Conservation (phyloP, 2,888 invertebrate species). For the Plagiodera versicolora region DNA sequence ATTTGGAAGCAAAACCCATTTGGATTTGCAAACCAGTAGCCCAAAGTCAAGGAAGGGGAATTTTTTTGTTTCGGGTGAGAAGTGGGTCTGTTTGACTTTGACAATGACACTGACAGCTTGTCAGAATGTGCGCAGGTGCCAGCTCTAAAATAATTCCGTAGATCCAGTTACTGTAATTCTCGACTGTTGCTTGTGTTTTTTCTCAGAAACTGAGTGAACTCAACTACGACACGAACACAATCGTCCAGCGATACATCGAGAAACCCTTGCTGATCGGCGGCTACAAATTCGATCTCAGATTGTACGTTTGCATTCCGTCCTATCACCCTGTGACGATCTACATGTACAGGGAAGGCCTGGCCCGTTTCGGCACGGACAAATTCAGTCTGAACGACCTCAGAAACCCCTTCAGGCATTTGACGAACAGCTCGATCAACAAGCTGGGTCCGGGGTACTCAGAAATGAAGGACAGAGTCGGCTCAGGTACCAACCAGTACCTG, state of each 20-base stretch:
- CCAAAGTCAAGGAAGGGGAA: conserved; percentile 82
- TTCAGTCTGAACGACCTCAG: conserved; percentile 81
- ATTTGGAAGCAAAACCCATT: conserved; percentile 56
- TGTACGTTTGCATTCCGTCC: conserved; percentile 88
- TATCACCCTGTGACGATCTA: conserved; percentile 86
- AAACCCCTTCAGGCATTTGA: conserved; percentile 84
- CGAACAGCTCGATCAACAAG: conserved; percentile 91
- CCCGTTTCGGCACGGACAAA: conserved; percentile 79
- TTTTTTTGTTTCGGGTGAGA: conserved; percentile 76
- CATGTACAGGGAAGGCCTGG: conserved; percentile 85
- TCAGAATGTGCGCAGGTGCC: too few species aligned
- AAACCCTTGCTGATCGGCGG: conserved; percentile 80
- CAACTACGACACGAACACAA: conserved; percentile 75
- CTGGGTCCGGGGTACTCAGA: conserved; percentile 79
- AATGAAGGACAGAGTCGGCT: conserved; percentile 81
- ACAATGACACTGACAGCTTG: too few species aligned
- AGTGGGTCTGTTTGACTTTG: too few species aligned
- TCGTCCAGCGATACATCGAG: conserved; percentile 80
- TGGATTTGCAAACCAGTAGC: conserved; percentile 91
- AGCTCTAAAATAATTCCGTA: too few species aligned
- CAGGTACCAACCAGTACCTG: conserved; percentile 57
- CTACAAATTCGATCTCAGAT: conserved; percentile 88
- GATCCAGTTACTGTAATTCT: too few species aligned
- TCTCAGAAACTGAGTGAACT: conserved; percentile 74
- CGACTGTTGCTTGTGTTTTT: too few species aligned